phyloP scores from a whole-genome alignment of 2,888 invertebrate genomes.

The Hypomecis atomaria region DNA sequence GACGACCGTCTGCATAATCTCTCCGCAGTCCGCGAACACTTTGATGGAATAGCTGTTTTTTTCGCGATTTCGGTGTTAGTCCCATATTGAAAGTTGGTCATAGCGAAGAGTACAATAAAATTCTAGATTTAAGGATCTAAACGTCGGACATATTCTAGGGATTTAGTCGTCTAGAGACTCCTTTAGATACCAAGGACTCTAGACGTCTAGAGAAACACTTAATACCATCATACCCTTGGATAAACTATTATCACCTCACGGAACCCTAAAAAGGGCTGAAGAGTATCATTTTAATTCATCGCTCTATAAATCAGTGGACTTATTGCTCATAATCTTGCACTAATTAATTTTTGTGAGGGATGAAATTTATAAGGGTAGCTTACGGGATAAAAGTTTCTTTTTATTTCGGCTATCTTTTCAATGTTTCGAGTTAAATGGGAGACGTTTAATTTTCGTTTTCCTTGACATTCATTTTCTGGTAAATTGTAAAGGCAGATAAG shows the following conservation, averaged over 20 bases:
- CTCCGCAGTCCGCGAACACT: too few species aligned
- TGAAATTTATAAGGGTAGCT: conserved; percentile 48
- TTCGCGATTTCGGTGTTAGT: too few species aligned
- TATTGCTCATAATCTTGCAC: conserved; percentile 62
- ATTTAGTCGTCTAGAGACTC: too few species aligned
- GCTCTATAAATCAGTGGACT: conserved; percentile 57
- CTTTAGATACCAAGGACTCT: too few species aligned
- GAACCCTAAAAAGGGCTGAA: conserved; percentile 51
- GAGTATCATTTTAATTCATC: conserved; percentile 51
- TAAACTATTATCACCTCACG: not conserved
- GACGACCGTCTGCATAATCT: too few species aligned
- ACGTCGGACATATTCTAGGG: too few species aligned
- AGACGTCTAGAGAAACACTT: too few species aligned
- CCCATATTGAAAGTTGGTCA: too few species aligned
- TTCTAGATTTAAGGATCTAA: too few species aligned
- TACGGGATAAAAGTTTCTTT: conserved; percentile 30
- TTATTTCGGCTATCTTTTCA: conserved; percentile 28
- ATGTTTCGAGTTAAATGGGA: conserved; percentile 23
- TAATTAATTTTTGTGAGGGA: conserved; percentile 63
- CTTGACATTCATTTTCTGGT: not conserved
- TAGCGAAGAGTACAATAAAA: too few species aligned
- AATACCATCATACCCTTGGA: too few species aligned
- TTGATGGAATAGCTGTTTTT: too few species aligned
- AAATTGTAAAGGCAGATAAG: not conserved
- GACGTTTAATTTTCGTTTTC: conserved; percentile 17